Percentiles rank a stretch among this genome's conserved stretches.
Evolutionary conservation across 2,113 vertebrate genomes (phyloP).

Genomic region (Hippoglossus stenolepis): DNA sequence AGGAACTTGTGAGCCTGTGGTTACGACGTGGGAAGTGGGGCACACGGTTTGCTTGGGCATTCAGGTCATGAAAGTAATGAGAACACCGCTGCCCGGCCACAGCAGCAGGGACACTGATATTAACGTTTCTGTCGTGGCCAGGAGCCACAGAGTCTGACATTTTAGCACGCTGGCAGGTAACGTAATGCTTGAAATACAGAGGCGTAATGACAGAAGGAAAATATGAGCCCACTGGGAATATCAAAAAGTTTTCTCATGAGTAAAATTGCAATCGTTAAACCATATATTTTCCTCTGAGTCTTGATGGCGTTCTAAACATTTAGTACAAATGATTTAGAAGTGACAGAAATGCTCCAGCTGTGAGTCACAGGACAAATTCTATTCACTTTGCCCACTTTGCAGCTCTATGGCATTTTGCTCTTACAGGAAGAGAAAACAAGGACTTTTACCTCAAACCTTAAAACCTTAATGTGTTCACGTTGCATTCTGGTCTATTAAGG

Average conservation of each 20-base stretch:
- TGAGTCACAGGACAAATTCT: no score
- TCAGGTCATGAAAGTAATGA: not conserved
- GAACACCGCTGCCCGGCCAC: not conserved
- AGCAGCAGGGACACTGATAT: not conserved
- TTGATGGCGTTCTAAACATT: not conserved
- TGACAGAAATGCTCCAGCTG: no score
- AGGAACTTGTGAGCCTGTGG: not conserved
- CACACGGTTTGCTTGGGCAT: no score
- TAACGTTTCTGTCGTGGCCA: not conserved
- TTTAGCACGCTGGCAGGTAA: not conserved
- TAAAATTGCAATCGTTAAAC: not conserved
- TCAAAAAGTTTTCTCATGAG: not conserved
- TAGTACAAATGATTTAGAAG: not conserved
- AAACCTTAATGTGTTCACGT: no score
- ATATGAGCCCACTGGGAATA: not conserved
- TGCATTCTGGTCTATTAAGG: no score
- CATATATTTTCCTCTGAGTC: no score
- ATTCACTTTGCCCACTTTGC: no score
- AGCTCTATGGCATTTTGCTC: no score
- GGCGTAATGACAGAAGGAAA: not conserved
- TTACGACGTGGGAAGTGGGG: not conserved
- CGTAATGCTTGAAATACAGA: not conserved
- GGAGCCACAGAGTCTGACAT: not conserved
- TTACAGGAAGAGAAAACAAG: no score
- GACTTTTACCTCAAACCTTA: no score